phyloP scores from a whole-genome alignment of 1,140 invertebrate species.

The Varroa destructor region DNA sequence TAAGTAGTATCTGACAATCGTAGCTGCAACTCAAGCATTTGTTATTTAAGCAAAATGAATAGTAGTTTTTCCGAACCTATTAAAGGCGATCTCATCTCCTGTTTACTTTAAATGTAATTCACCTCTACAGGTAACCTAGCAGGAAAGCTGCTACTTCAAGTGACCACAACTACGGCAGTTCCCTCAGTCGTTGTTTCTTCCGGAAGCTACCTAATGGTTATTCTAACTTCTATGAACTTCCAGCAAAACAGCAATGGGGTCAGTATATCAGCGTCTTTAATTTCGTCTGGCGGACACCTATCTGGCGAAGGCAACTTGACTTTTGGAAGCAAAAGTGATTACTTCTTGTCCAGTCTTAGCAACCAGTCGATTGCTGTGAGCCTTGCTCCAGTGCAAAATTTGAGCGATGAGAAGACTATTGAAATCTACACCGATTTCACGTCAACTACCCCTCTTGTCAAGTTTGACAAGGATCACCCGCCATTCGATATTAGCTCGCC shows the following conservation, averaged over 20 bases:
- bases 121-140: not conserved
- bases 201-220: not conserved
- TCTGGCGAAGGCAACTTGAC: not conserved
- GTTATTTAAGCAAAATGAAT: too few relatives aligned
- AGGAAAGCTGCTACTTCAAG: not conserved
- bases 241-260: not conserved
- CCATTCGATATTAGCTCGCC: conserved; percentile 10
- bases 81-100: too few relatives aligned
- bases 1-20: too few relatives aligned
- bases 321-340: not conserved
- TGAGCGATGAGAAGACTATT: not conserved
- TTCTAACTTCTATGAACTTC: not conserved
- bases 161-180: not conserved
- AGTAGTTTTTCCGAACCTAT: too few relatives aligned
- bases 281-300: not conserved
- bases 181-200: not conserved
- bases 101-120: too few relatives aligned
- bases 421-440: not conserved
- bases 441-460: not conserved
- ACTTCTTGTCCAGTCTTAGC: not conserved
- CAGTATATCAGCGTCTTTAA: not conserved
- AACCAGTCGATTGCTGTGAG: not conserved
- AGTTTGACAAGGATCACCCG: not conserved
- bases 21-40: too few relatives aligned
- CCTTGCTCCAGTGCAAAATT: not conserved